These are phyloP conservation scores for Itoplectis maculator DNA, from an alignment of 2,888 invertebrate species.

Conservation along the genomic window DNA sequence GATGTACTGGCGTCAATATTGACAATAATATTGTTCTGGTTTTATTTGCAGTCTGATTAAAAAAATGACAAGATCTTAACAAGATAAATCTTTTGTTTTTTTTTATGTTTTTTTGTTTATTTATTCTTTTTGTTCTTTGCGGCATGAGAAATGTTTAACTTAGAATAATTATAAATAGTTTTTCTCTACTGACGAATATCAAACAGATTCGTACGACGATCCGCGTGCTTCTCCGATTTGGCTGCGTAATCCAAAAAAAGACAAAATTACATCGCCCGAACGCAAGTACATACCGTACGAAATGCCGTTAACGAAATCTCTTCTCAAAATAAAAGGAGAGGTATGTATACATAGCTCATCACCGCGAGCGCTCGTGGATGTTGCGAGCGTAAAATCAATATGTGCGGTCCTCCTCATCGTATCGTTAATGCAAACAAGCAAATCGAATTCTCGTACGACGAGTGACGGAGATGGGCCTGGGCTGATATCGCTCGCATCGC, in stretches of 20 bases:
- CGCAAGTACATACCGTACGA: not conserved
- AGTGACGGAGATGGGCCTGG: conserved; percentile 58
- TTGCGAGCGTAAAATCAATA: conserved; percentile 66
- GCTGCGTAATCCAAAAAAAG: not conserved
- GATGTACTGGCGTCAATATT: too few species aligned
- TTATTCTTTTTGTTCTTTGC: not conserved
- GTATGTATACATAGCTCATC: not conserved
- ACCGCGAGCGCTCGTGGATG: conserved; percentile 24
- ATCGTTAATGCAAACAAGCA: conserved; percentile 68
- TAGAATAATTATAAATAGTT: not conserved
- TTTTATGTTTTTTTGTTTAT: not conserved
- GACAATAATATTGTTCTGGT: not conserved
- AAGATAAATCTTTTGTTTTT: not conserved
- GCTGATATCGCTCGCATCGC: conserved; percentile 50
- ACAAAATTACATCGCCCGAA: not conserved
- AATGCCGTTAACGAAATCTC: conserved; percentile 23
- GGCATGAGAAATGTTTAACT: not conserved
- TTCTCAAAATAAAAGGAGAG: conserved; percentile 16
- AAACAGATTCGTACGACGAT: not conserved
- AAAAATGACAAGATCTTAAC: not conserved
- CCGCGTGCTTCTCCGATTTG: not conserved
- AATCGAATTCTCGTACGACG: conserved; percentile 66
- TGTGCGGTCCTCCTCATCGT: conserved; percentile 67
- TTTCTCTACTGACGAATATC: not conserved
- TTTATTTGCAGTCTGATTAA: not conserved